Evolutionary conservation across 2,888 invertebrate species (phyloP).

Genomic region (Xestia ashworthii): DNA sequence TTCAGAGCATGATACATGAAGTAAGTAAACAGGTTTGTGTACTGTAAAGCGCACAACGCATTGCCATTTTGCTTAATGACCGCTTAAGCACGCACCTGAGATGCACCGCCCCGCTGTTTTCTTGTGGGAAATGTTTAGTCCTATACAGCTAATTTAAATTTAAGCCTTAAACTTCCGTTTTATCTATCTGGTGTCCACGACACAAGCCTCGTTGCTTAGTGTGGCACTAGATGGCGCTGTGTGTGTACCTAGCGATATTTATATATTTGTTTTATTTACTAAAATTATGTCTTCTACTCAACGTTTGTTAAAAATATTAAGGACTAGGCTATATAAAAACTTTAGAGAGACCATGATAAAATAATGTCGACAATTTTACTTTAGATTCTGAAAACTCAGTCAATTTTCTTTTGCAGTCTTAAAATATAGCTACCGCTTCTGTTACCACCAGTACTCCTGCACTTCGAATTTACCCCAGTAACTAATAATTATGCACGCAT

Average conservation of each 20-base stretch:
- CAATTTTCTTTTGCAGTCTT: not conserved
- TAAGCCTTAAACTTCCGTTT: constrained; percentile 16
- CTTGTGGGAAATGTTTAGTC: constrained; percentile 77
- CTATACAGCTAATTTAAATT: constrained; percentile 50
- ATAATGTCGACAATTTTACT: not conserved
- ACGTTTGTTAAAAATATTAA: not conserved
- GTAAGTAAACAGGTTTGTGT: constrained; percentile 86
- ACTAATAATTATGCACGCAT: constrained; percentile 54
- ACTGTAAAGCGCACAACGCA: constrained; percentile 80
- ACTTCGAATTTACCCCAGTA: constrained; percentile 54
- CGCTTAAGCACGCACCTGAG: constrained; percentile 73
- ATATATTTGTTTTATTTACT: too few relatives aligned
- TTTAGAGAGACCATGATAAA: not conserved
- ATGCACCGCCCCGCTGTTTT: constrained; percentile 64
- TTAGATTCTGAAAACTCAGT: not conserved
- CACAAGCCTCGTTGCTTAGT: too few relatives aligned
- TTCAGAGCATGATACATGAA: constrained; percentile 87
- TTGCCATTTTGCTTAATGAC: constrained; percentile 83
- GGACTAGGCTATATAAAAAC: not conserved
- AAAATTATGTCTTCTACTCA: too few relatives aligned
- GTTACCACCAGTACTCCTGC: constrained; percentile 24
- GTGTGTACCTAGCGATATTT: too few relatives aligned
- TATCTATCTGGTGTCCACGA: too few relatives aligned
- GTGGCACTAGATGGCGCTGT: too few relatives aligned
- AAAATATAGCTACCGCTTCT: constrained; percentile 34